Percentiles rank a stretch among this genome's conserved stretches.
Evolutionary conservation across 2,888 invertebrate species (phyloP).

Genomic region (Dendrolimus houi): DNA sequence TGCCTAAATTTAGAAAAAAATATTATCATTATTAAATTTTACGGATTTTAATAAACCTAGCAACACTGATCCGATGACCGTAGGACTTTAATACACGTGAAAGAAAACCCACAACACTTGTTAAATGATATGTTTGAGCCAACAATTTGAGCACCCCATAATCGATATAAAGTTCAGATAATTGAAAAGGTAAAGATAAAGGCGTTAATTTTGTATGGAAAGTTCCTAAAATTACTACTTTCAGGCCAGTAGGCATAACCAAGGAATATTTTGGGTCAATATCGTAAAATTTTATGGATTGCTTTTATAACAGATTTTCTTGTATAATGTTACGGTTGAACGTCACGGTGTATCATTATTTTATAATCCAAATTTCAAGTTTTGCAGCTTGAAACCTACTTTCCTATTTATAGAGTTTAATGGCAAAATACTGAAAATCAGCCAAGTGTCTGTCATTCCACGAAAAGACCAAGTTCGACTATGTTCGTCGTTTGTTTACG

Average conservation of each 20-base stretch:
- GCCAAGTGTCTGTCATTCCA: too few relatives aligned
- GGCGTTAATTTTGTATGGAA: neutral
- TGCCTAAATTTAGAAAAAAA: too few relatives aligned
- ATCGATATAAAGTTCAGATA: slow-evolving; percentile 41
- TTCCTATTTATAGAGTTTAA: too few relatives aligned
- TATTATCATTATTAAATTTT: too few relatives aligned
- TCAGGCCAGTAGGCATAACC: neutral
- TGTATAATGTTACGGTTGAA: neutral
- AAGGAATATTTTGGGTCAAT: neutral
- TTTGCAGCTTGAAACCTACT: too few relatives aligned
- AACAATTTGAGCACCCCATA: slow-evolving; percentile 16
- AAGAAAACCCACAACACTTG: neutral
- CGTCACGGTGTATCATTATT: neutral
- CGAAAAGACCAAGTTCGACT: too few relatives aligned
- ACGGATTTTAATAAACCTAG: too few relatives aligned
- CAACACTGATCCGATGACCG: too few relatives aligned
- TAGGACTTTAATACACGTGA: neutral
- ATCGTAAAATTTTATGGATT: neutral
- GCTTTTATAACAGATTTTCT: neutral
- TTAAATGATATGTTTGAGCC: neutral
- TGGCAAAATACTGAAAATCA: too few relatives aligned
- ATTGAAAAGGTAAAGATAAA: slow-evolving; percentile 31
- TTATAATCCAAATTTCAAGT: too few relatives aligned
- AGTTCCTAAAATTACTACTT: neutral
- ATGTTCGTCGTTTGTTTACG: too few relatives aligned